Base-by-base conservation (phyloP, 2,888 invertebrate genomes). In the Ormyrus rosae region DNA sequence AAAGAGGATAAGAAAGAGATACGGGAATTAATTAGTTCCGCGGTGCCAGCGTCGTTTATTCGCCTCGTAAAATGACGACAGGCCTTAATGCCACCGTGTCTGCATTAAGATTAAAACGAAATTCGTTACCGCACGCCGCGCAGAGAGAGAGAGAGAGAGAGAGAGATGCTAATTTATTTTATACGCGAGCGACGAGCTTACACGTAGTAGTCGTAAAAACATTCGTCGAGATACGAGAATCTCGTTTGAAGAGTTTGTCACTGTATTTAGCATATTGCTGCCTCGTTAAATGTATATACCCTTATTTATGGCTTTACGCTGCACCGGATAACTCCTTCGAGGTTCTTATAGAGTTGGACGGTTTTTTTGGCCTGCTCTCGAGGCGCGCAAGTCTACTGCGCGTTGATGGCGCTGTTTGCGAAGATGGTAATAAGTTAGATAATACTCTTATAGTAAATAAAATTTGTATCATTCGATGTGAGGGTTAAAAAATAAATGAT, bases 101-200 rank as follows among this genome's bases (percentile, higher is more conserved):
- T 55, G 74, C 68, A 71, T 75, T 67, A 56, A 67, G 68, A 74
- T 73, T 78, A 61, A 72, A 69, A 58, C 68, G 13, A 80, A 80
- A 82, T 78, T 82, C 78, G 79, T 82, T 82, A 76, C 6, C 69
- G 71, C 63, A 67, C 50, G 58, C 55, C 55, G 58, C 61, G 70
- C 82, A 70, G 80, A 80, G 34, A 34, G 34, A 34, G 34, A 34
- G 34, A 34, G 34, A 34, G 34, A 34, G 34, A 34, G 34, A 34
- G 34, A 34, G 34, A 34, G 82, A 78, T 80, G 82, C 82, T 82
- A 82, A 82, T 82, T 82, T 78, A 82, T 80, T 82, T 80, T 80
- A 82, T 78, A 71, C 8, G 34, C 51, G 19, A 19, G 58, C 10
- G 9, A 56, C 34, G 56, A 60, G 55, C 51, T 55, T 64, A 63